phyloP scores from a whole-genome alignment of 2,797 vertebrate species.

The Mastacembelus armatus region DNA sequence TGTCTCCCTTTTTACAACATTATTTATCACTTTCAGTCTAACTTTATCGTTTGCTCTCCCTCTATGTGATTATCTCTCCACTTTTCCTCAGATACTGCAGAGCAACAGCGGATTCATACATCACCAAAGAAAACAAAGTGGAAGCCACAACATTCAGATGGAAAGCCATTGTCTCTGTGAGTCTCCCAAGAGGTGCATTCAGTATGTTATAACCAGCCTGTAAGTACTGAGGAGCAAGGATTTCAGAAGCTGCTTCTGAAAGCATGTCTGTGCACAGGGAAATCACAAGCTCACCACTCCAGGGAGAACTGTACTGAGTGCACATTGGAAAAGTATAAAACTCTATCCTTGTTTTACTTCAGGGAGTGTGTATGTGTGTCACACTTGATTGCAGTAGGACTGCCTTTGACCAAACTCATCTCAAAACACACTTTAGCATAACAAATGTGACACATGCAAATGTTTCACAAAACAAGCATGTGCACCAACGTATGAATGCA shows the following conservation, averaged over 20 bases:
- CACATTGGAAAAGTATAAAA: slow-evolving; percentile 59
- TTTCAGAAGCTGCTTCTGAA: slow-evolving; percentile 35
- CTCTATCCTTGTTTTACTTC: not conserved
- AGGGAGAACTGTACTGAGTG: slow-evolving; percentile 29
- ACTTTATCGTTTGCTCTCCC: slow-evolving; percentile 17
- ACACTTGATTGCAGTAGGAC: not conserved
- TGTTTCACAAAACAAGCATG: slow-evolving; percentile 24
- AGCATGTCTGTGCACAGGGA: slow-evolving; percentile 45
- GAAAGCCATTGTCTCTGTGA: slow-evolving; percentile 40
- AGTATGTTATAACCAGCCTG: slow-evolving; percentile 41
- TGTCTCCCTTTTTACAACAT: not conserved
- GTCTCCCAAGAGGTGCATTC: slow-evolving; percentile 45
- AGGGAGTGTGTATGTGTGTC: not conserved
- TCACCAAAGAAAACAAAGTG: slow-evolving; percentile 18
- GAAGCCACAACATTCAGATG: slow-evolving; percentile 35
- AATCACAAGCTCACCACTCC: slow-evolving; percentile 67
- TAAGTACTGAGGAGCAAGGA: slow-evolving; percentile 18
- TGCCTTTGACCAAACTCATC: slow-evolving; percentile 8
- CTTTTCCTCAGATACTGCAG: slow-evolving; percentile 9
- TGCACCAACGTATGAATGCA: not conserved
- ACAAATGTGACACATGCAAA: slow-evolving; percentile 61
- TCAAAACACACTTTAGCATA: slow-evolving; percentile 11
- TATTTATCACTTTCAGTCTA: slow-evolving; percentile 10
- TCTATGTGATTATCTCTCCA: slow-evolving; percentile 3
- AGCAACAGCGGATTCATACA: slow-evolving; percentile 41